A percentile compares a stretch with the other conserved stretches of the same genome.
These are phyloP conservation scores for Osmerus mordax DNA, from an alignment of 2,113 vertebrate genomes.

Conservation along the genomic window DNA sequence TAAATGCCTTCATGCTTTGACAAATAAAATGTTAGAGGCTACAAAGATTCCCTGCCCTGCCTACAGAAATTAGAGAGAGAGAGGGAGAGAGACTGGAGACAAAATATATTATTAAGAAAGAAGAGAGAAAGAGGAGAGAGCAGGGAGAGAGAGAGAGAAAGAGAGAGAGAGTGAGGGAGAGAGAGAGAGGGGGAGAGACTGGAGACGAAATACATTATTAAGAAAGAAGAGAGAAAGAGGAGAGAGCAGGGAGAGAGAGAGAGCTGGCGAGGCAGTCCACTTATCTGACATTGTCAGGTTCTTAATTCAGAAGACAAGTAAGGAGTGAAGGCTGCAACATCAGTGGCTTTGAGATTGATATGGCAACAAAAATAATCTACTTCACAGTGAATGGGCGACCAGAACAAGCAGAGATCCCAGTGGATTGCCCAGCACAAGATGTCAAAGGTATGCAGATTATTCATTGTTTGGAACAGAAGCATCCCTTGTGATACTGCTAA, in stretches of 20 bases:
- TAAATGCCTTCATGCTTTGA: no score
- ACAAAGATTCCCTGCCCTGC: no score
- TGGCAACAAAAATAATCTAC: constrained; percentile 71
- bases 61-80: neutral
- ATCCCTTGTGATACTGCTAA: neutral
- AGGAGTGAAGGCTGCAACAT: constrained; percentile 7
- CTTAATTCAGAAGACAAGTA: constrained; percentile 26
- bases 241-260: neutral
- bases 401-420: constrained; percentile 70
- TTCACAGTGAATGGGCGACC: constrained; percentile 74
- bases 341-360: constrained; percentile 34
- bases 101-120: neutral
- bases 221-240: neutral
- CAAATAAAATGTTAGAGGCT: no score
- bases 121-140: neutral
- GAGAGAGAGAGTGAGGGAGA: neutral
- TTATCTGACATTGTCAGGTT: constrained; percentile 36
- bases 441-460: constrained; percentile 67
- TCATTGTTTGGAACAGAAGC: neutral
- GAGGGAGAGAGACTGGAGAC: neutral
- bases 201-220: no score
- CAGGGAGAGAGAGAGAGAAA: neutral
- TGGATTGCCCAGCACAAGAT: constrained; percentile 69
- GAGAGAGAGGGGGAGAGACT: constrained; percentile 4
- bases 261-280: constrained; percentile 27